A percentile compares a stretch with the other conserved stretches of the same genome.
phyloP scores from a whole-genome alignment of 2,797 vertebrate species.

The Sebastes alutus region DNA sequence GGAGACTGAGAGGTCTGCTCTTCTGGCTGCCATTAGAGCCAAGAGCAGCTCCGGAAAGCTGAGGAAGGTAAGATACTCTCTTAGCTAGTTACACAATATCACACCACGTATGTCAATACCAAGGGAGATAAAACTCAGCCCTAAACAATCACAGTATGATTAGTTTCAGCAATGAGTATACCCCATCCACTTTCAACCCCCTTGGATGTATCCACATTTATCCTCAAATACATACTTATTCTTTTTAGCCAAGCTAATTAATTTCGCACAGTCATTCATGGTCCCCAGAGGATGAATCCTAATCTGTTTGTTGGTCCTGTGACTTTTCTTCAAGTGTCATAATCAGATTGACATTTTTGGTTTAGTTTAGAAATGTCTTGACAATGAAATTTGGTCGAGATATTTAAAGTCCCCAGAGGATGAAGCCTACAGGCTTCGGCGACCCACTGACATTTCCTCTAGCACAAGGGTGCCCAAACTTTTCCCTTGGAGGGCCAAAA shows the following conservation, averaged over 20 bases:
- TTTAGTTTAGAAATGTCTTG: not conserved
- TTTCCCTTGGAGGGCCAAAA: no score
- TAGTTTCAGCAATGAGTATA: not conserved
- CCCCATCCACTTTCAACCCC: not conserved
- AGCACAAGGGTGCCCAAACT: no score
- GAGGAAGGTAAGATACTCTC: conserved; percentile 84
- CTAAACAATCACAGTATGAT: not conserved
- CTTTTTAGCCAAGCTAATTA: not conserved
- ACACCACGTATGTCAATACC: not conserved
- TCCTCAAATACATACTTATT: not conserved
- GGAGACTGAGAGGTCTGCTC: conserved; percentile 87
- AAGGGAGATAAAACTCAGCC: not conserved
- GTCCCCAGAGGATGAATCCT: not conserved
- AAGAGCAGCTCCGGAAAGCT: conserved; percentile 82
- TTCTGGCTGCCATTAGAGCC: conserved; percentile 91
- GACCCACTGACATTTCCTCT: not conserved
- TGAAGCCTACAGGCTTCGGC: no score
- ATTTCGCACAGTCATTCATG: not conserved
- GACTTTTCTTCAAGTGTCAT: not conserved
- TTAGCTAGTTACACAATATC: not conserved
- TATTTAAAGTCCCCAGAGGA: no score
- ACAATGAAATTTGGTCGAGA: not conserved
- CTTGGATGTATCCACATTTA: not conserved
- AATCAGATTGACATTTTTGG: not conserved
- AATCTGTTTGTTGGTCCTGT: not conserved